Conservation (phyloP, 2,113 vertebrate genomes). For the Muntiacus reevesi region DNA sequence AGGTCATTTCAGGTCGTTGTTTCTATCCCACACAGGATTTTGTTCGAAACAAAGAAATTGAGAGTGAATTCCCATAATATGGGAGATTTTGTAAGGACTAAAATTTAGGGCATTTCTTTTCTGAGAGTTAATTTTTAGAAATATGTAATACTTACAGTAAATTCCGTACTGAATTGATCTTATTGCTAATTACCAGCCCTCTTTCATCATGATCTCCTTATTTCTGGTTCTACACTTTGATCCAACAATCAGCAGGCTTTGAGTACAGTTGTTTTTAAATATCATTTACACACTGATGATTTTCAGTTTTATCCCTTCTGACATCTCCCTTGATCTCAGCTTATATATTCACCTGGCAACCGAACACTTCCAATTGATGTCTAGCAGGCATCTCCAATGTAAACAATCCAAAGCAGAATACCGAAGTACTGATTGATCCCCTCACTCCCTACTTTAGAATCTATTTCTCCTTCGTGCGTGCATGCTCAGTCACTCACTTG, state of each 20-base stretch:
- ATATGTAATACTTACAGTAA: background rate
- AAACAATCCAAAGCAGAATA: background rate
- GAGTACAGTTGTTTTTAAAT: background rate
- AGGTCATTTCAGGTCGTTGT: conserved; percentile 25
- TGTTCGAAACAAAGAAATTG: conserved; percentile 21
- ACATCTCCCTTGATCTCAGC: background rate
- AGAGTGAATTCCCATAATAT: background rate
- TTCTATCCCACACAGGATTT: background rate
- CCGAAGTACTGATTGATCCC: background rate
- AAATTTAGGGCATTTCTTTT: background rate
- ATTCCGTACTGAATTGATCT: background rate
- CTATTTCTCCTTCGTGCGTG: background rate
- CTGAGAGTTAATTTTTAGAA: background rate
- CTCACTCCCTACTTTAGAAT: background rate
- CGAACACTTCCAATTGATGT: background rate
- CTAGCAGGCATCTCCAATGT: background rate
- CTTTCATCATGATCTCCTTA: background rate
- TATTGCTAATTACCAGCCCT: background rate
- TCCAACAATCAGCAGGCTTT: background rate
- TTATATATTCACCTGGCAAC: background rate
- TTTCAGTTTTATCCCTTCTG: background rate
- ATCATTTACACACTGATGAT: background rate
- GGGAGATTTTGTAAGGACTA: background rate
- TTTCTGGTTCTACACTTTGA: background rate
- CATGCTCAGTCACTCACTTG: background rate